phyloP scores from a whole-genome alignment of 2,113 vertebrate species.

The Crotalus tigris region DNA sequence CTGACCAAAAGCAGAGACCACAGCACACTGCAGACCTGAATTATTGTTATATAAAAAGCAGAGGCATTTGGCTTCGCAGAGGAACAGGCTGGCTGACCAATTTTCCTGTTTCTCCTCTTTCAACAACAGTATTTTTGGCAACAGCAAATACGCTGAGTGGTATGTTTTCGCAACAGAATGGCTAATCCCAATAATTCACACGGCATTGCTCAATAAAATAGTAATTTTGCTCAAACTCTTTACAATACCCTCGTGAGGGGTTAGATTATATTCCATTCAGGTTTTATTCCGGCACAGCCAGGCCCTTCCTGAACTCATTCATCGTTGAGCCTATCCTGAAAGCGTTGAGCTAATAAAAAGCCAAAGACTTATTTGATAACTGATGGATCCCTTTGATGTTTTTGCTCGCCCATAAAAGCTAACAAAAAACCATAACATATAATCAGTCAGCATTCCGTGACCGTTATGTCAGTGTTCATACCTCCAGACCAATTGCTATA shows the following conservation, averaged over 20 bases:
- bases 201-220: rapidly evolving
- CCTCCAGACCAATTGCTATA: slow-evolving; percentile 48
- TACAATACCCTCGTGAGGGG: neutral
- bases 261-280: slow-evolving; percentile 37
- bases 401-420: slow-evolving; percentile 63
- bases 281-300: slow-evolving; percentile 36
- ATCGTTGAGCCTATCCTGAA: slow-evolving; percentile 43
- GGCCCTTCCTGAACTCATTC: slow-evolving; percentile 47
- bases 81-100: neutral
- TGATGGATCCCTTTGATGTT: slow-evolving; percentile 62
- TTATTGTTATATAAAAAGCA: neutral
- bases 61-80: neutral
- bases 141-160: neutral
- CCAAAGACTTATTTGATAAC: slow-evolving; percentile 50
- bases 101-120: neutral
- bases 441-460: slow-evolving; percentile 62
- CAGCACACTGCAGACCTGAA: neutral
- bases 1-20: neutral
- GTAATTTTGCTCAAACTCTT: neutral
- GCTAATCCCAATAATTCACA: neutral
- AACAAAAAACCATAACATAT: slow-evolving; percentile 58
- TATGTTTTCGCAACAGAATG: neutral
- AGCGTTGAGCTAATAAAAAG: slow-evolving; percentile 43
- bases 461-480: slow-evolving; percentile 61
- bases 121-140: neutral